Conservation (phyloP, 2,888 invertebrate genomes). For the Leucophora obtusa region DNA sequence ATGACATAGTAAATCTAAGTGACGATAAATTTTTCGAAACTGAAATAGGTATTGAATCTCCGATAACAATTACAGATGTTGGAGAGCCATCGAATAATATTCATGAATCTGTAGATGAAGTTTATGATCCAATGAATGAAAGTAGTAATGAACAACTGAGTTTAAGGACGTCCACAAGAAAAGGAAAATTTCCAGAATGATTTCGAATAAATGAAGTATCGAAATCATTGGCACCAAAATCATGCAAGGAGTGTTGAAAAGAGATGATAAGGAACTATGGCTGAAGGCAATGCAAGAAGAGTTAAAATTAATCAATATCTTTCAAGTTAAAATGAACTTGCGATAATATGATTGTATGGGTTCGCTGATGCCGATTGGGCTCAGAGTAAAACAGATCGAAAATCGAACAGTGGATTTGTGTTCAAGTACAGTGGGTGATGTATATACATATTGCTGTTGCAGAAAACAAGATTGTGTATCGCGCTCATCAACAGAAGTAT, state of each 20-base stretch:
- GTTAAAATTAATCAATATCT: slow-evolving; percentile 14
- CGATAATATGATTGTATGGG: slow-evolving; percentile 12
- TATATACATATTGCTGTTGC: slow-evolving; percentile 6
- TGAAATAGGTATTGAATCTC: neutral
- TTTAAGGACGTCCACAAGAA: slow-evolving; percentile 5
- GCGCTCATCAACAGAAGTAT: slow-evolving; percentile 22
- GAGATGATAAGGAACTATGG: neutral
- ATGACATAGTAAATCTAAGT: neutral
- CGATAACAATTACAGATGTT: neutral
- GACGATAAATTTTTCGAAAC: slow-evolving; percentile 7
- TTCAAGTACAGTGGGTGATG: slow-evolving; percentile 7
- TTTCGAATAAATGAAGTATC: neutral
- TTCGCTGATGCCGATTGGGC: slow-evolving; percentile 58
- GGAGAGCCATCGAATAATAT: neutral
- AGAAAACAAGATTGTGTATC: slow-evolving; percentile 16
- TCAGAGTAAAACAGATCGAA: slow-evolving; percentile 42
- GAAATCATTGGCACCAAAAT: neutral
- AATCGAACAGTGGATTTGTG: slow-evolving; percentile 29
- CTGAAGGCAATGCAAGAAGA: slow-evolving; percentile 4
- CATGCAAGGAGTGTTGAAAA: neutral
- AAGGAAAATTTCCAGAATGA: slow-evolving; percentile 1
- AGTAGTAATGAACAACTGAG: neutral
- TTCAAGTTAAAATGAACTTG: slow-evolving; percentile 19
- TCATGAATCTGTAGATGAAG: neutral
- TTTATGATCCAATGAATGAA: no score